These are phyloP conservation scores for Furcifer pardalis DNA, from an alignment of 2,797 vertebrate species.

Conservation along the genomic window DNA sequence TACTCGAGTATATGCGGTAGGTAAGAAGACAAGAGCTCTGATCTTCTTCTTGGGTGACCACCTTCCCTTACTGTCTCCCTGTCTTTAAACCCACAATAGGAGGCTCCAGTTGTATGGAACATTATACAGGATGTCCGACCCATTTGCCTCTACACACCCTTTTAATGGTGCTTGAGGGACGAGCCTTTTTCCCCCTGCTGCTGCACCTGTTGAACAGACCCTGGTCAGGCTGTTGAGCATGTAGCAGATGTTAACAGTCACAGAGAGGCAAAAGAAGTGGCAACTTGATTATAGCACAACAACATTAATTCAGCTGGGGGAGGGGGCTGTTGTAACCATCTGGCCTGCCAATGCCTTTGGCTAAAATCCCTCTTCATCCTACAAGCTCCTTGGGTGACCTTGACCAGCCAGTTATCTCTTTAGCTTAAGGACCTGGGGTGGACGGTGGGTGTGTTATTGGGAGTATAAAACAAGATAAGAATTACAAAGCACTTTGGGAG, in stretches of 20 bases:
- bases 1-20: too few species aligned
- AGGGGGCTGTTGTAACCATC: neutral
- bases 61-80: neutral
- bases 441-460: neutral
- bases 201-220: too few species aligned
- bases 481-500: neutral
- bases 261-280: neutral
- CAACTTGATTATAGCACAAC: neutral
- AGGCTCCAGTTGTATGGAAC: too few species aligned
- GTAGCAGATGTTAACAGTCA: neutral
- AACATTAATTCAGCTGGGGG: neutral
- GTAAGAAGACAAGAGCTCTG: too few species aligned
- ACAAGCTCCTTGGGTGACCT: slow-evolving; percentile 18
- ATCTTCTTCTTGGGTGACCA: too few species aligned
- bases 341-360: neutral
- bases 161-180: neutral
- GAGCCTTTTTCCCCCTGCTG: too few species aligned
- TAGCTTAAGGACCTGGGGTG: slow-evolving; percentile 8
- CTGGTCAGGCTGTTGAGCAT: neutral
- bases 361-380: slow-evolving; percentile 19
- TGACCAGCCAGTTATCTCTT: slow-evolving; percentile 8
- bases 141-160: neutral
- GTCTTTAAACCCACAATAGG: neutral
- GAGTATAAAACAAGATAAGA: slow-evolving; percentile 21
- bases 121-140: too few species aligned